Evolutionary conservation across 2,797 vertebrate genomes (phyloP), one percentile per base, ranked within the genome.

Genomic region (Anguilla obscura): DNA sequence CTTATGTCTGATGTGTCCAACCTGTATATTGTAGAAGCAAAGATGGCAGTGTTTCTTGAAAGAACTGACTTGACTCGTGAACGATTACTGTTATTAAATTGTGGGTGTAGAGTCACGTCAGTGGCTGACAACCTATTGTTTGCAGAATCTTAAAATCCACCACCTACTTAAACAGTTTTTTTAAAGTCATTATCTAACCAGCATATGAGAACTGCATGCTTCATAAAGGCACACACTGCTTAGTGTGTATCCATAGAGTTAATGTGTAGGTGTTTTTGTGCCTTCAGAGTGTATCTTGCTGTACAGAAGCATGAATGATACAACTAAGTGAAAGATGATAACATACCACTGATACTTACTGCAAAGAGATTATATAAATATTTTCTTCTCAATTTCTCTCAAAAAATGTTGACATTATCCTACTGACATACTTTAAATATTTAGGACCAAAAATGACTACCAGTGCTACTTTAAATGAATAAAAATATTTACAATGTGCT

Each of bases 81-180:
- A 82, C 24, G 45, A 50, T 50, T 82, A 24, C 79, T 82, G 36
- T 79, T 79, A 48, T 82, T 82, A 82, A 48, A 48, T 82, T 50
- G 45, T 50, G 45, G 79, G 79, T 50, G 79, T 50, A 50, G 76
- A 48, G 79, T 82, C 79, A 50, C 18, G 24, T 50, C 79, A 82
- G n/a, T 82, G 79, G 40, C 27, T 48, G 79, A 50, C 40, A 82
- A 45, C 40, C 79, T n/a, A 50, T 82, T 82, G 45, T 82, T 82
- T 48, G 40, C 40, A 48, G 79, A 82, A 48, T 82, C 40, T 50
- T 80, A 33, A 74, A 74, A 74, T 74, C 71, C 36, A 3, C 36
- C 74, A 79, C 74, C 14, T 79, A 33, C 33, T 40, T 40, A 21
- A 79, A 45, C 74, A 79, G 74, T 40, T 79, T 79, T 79, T 79